Percentiles rank a stretch among this genome's conserved stretches.
phyloP scores from a whole-genome alignment of 2,797 vertebrate genomes.

The Borostomias antarcticus region DNA sequence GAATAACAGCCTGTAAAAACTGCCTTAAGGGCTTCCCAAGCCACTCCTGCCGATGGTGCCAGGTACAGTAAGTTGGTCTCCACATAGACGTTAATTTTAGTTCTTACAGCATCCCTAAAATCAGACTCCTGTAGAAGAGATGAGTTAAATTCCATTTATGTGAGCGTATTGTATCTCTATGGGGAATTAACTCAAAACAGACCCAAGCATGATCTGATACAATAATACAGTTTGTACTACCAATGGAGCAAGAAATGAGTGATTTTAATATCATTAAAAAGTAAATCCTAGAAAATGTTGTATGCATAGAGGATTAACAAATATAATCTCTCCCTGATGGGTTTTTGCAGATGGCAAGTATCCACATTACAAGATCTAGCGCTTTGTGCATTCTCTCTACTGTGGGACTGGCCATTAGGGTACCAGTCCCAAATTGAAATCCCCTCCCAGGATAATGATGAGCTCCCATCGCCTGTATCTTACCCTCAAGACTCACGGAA shows the following conservation, averaged over 20 bases:
- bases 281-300: neutral
- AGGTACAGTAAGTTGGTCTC: conserved; percentile 7
- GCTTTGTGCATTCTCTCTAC: neutral
- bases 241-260: no score
- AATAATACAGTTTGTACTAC: neutral
- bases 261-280: conserved; percentile 5
- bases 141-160: neutral
- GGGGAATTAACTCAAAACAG: neutral
- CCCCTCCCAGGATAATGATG: neutral
- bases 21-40: conserved; percentile 8
- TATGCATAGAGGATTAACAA: neutral
- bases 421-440: neutral
- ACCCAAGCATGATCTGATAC: neutral
- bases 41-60: conserved; percentile 1
- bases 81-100: conserved; percentile 9
- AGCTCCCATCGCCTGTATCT: no score
- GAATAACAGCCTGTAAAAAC: conserved; percentile 6
- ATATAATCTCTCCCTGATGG: neutral
- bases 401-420: neutral
- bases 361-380: no score
- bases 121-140: conserved; percentile 1
- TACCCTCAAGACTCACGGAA: no score
- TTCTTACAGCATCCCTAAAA: conserved; percentile 2
- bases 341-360: neutral
- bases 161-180: neutral